Evolutionary conservation across 2,113 vertebrate genomes (phyloP).

Genomic region (Cololabis saira): DNA sequence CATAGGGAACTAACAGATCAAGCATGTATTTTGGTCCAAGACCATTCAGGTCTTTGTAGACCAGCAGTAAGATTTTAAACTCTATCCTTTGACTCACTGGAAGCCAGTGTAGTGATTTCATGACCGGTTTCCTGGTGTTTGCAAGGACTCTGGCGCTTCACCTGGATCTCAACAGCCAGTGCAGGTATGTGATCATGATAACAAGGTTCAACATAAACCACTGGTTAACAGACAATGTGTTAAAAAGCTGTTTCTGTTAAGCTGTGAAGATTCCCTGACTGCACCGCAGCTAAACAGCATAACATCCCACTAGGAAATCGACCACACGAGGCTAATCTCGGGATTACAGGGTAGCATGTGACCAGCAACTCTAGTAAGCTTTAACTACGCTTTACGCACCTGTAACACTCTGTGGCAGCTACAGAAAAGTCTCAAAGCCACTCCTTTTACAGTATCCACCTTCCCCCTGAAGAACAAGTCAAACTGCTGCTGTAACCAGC

Average conservation of each 20-base stretch:
- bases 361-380: constrained; percentile 51
- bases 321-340: constrained; percentile 64
- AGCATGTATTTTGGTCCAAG: too few relatives aligned
- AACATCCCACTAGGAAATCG: constrained; percentile 24
- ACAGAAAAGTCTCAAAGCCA: too few relatives aligned
- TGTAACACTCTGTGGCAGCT: not conserved
- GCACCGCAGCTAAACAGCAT: not conserved
- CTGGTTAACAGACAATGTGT: not conserved
- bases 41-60: too few relatives aligned
- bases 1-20: too few relatives aligned
- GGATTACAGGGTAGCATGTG: constrained; percentile 78
- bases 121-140: too few relatives aligned
- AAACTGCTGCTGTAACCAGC: not conserved
- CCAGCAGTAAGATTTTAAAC: too few relatives aligned
- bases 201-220: not conserved
- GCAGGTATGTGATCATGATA: constrained; percentile 36
- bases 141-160: too few relatives aligned
- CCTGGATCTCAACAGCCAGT: constrained; percentile 53
- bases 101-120: too few relatives aligned
- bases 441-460: not conserved
- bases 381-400: not conserved
- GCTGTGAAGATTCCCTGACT: constrained; percentile 2
- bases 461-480: not conserved
- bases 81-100: too few relatives aligned
- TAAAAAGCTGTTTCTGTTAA: not conserved